Base-by-base conservation (phyloP, 1,140 invertebrate species). In the Protaetia brevitarsis region DNA sequence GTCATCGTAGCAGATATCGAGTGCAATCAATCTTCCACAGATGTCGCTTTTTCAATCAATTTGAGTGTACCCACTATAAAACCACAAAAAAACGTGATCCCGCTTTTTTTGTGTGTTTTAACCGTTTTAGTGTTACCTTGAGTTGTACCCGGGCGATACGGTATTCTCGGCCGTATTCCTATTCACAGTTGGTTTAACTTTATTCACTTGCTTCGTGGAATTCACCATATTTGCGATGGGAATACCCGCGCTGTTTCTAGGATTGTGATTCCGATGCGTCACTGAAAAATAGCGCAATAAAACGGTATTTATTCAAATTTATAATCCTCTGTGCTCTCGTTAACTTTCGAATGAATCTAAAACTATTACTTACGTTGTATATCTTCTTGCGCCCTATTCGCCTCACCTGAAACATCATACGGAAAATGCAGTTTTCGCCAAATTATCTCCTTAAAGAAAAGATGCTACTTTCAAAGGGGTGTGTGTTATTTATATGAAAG, bases 101-200 rank as follows among this genome's bases (percentile, higher is more conserved):
- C 19, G 34, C 19, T 59, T 29, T 59, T 28, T 28, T 10, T n/a
- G 5, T 21, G 26, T n/a, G 26, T 29, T 19, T 11, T 29, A 29
- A n/a, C n/a, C n/a, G n/a, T n/a, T 59, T 28, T 59, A 10, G 57
- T 29, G 11, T 79, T 78, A 83, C 77, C 77, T 76, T 19, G 76
- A 74, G 66, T 79, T 79, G 58, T 75, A 78, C 51, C 71, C 73
- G 28, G 82, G 82, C 60, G 82, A 83, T 66, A 81, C 79, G 59
- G 80, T 74, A 67, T 78, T 88, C 70, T 92, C 88, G 11, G 83
- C 84, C 10, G 85, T 82, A 66, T 83, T 83, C 82, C 90, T 84
- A 75, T 90, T 92, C 58, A 91, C 88, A 73, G 89, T 92, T 29
- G 90, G 90, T 79, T 92, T 92, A 72, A 92, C 90, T 79, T 93